A percentile compares a stretch with the other conserved stretches of the same genome.
Evolutionary conservation across 2,113 vertebrate genomes (phyloP).

Genomic region (Ictalurus punctatus): DNA sequence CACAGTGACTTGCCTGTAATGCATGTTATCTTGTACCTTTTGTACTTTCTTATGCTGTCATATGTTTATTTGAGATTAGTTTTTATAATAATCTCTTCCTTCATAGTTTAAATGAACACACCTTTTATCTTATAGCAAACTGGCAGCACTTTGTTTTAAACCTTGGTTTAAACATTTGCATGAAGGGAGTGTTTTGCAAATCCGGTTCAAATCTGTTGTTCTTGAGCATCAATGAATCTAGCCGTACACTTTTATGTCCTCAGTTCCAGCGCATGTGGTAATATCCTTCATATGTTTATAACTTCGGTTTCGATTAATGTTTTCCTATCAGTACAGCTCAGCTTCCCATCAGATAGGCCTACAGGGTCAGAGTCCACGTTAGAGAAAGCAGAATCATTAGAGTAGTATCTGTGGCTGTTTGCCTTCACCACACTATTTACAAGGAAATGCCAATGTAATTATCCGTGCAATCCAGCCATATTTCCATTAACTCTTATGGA

Average conservation of each 20-base stretch:
- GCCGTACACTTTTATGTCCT: not conserved
- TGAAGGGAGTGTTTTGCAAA: constrained; percentile 32
- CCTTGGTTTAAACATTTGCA: not conserved
- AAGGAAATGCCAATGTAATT: constrained; percentile 31
- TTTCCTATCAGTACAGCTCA: constrained; percentile 1
- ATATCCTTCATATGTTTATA: not conserved
- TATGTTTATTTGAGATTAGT: not conserved
- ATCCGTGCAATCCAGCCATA: not conserved
- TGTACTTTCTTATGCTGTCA: not conserved
- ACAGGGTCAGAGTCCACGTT: constrained; percentile 11
- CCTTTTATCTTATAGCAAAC: not conserved
- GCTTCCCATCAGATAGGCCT: not conserved
- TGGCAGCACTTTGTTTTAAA: not conserved
- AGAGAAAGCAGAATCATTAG: not conserved
- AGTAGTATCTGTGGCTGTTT: constrained; percentile 1
- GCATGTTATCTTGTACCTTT: not conserved
- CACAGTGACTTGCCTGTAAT: not conserved
- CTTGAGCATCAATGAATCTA: not conserved
- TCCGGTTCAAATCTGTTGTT: not conserved
- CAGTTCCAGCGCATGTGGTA: not conserved
- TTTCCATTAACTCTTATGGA: not conserved
- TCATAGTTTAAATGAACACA: not conserved
- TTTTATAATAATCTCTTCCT: not conserved
- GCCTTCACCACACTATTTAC: not conserved
- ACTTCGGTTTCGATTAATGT: not conserved